phyloP scores from a whole-genome alignment of 1,140 invertebrate genomes.

The Drosophila malerkotliana region DNA sequence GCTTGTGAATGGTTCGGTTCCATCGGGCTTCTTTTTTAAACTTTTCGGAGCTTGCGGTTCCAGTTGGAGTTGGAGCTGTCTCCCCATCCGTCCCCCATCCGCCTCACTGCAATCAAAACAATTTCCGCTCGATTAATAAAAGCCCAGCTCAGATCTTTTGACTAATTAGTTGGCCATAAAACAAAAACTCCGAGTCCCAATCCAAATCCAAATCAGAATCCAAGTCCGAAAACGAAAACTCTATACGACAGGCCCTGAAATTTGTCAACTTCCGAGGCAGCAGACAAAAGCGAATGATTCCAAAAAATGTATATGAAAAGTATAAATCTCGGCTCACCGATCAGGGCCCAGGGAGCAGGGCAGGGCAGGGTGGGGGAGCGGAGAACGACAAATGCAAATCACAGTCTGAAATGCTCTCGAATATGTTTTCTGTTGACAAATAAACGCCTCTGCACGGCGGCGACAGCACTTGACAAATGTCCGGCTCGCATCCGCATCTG shows the following conservation, averaged over 20 bases:
- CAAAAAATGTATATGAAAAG: slow-evolving; percentile 36
- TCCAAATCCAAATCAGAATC: not conserved
- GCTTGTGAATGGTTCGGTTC: slow-evolving; percentile 35
- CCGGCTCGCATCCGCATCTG: slow-evolving; percentile 57
- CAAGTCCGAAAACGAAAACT: slow-evolving; percentile 34
- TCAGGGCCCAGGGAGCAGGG: slow-evolving; percentile 7
- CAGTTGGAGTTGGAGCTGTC: not conserved
- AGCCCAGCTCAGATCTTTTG: slow-evolving; percentile 27
- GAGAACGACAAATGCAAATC: slow-evolving; percentile 61
- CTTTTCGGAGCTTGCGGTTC: slow-evolving; percentile 35
- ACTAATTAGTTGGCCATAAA: slow-evolving; percentile 70
- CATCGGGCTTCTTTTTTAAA: slow-evolving; percentile 27
- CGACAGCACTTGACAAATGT: slow-evolving; percentile 72
- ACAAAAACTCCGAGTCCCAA: slow-evolving; percentile 1
- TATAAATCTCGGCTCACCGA: slow-evolving; percentile 60
- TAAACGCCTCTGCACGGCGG: slow-evolving; percentile 72
- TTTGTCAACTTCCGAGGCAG: slow-evolving; percentile 68
- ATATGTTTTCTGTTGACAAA: slow-evolving; percentile 66
- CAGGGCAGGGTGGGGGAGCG: not conserved
- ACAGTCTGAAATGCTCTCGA: slow-evolving; percentile 66
- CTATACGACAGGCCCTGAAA: slow-evolving; percentile 30
- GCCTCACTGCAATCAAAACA: slow-evolving; percentile 45
- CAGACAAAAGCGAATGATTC: slow-evolving; percentile 1
- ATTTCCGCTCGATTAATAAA: slow-evolving; percentile 77
- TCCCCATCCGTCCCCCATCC: not conserved